These are phyloP conservation scores for Agrochola lota DNA, from an alignment of 2,888 invertebrate species.

Conservation along the genomic window DNA sequence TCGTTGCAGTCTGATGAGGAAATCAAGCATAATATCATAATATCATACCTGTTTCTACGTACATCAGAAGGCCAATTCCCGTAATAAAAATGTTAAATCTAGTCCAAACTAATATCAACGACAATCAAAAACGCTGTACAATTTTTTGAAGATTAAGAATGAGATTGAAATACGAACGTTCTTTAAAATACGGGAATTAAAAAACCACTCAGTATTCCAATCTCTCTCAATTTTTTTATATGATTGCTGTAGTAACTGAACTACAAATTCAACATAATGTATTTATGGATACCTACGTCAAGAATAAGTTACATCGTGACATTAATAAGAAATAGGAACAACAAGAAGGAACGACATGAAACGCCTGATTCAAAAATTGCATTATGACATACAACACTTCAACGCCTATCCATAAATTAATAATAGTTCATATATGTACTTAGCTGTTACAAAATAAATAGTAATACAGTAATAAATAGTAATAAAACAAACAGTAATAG, in stretches of 20 bases:
- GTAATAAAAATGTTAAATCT: neutral
- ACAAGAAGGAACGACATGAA: neutral
- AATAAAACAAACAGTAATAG: constrained; percentile 16
- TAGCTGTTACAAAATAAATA: neutral
- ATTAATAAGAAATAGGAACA: neutral
- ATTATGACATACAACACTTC: neutral
- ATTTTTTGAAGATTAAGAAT: neutral
- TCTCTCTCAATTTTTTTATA: neutral
- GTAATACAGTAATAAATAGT: neutral
- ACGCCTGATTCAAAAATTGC: neutral
- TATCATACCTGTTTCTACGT: neutral
- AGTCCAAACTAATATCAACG: neutral
- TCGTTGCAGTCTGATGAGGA: neutral
- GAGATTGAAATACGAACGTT: neutral
- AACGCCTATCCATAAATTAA: neutral
- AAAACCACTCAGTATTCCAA: no score
- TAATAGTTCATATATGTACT: neutral
- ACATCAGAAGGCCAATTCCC: neutral
- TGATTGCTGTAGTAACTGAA: neutral
- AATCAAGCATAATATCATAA: neutral
- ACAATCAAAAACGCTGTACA: neutral
- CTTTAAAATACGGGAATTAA: neutral
- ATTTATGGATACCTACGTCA: neutral
- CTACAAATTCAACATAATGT: neutral
- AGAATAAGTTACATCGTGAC: neutral